These are phyloP conservation scores for Oryzias woworae DNA, from an alignment of 2,113 vertebrate species.

Conservation along the genomic window DNA sequence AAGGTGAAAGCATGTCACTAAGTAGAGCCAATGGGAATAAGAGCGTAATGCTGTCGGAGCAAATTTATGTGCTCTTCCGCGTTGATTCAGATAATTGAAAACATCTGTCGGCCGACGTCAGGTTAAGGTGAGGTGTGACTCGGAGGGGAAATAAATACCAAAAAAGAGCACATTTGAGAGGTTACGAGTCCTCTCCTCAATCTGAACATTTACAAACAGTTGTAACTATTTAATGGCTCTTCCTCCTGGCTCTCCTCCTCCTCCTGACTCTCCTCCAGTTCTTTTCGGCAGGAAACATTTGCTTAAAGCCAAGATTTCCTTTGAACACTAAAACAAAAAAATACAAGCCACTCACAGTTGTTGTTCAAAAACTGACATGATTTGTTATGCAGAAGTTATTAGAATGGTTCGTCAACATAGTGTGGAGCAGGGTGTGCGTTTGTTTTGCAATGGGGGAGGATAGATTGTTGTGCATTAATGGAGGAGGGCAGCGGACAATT, in stretches of 20 bases:
- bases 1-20: constrained; percentile 34
- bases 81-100: constrained; percentile 55
- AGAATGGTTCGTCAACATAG: too few species aligned
- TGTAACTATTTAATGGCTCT: constrained; percentile 1
- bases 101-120: constrained; percentile 35
- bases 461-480: constrained; percentile 12
- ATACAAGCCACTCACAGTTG: neutral
- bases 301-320: constrained; percentile 19
- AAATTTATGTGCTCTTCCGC: constrained; percentile 25
- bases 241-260: constrained; percentile 46
- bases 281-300: constrained; percentile 4
- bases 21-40: constrained; percentile 23
- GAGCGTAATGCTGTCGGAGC: constrained; percentile 4
- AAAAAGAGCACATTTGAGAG: neutral
- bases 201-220: neutral
- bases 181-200: constrained; percentile 5
- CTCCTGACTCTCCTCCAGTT: constrained; percentile 30
- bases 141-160: constrained; percentile 26
- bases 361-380: too few species aligned
- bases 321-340: constrained; percentile 1
- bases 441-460: constrained; percentile 8
- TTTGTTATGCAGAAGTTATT: too few species aligned
- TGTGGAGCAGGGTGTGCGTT: neutral
- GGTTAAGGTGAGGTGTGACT: constrained; percentile 39
- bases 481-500: constrained; percentile 19